Evolutionary conservation across 2,888 invertebrate species (phyloP), one percentile per base, ranked within the genome.

Genomic region (Eueremaeus valkanovi): DNA sequence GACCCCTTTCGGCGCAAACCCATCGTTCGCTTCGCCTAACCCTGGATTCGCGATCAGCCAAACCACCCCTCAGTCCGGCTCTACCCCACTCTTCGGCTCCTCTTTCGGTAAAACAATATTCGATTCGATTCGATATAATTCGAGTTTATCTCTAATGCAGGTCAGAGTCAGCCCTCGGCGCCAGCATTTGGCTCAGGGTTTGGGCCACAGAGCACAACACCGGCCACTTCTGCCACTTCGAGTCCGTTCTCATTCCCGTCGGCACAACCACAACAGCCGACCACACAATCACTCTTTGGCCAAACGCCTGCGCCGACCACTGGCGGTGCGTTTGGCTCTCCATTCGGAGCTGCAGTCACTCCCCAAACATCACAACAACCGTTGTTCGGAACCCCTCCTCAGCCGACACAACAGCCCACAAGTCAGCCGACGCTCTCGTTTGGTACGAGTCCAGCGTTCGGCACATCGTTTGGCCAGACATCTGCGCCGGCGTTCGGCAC

Each of bases 401-500:
- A 55, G 11, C 70, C 72, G 27, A 72, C 75, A 55, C 51, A 55
- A 27, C 58, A 55, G 24, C 42, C 74, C 36, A 58, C 74, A 42
- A 68, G 29, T 74, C 63, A 66, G 36, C 63, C 63, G 36, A 55
- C 45, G 27, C 45, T 29, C 2, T 42, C 58, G 40, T 73, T 73
- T n/a, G 58, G 58, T n/a, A 11, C 73, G 40, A 40, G 58, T 16
- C 61, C 73, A 36, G 36, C 61, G 13, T 61, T 73, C 21, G 73
- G 73, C 24, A n/a, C 73, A 27, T 16, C 31, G 1, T 51, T 73
- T 24, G 27, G 36, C 29, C 51, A 61, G 31, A 27, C 63, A 5
- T 18, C 61, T 3, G 49, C 58, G 11, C 36, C 78, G 27, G 58
- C 78, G 33, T 76, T 78, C 49, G 76, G 73, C 9, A 66, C 76